These are phyloP conservation scores for Carcharodon carcharias DNA, from an alignment of 2,797 vertebrate genomes.

Conservation along the genomic window DNA sequence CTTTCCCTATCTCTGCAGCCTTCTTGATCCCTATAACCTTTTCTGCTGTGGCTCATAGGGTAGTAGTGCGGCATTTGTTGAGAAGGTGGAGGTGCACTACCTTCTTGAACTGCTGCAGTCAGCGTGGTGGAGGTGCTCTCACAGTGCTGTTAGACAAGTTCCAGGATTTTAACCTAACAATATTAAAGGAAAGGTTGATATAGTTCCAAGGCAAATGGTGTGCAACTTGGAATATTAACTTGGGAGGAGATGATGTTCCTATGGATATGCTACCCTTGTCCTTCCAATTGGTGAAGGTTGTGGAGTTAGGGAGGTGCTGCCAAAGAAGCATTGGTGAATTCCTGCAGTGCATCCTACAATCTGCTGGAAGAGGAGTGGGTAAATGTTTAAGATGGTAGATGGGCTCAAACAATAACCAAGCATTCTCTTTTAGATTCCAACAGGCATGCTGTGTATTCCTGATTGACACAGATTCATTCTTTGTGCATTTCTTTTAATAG, in stretches of 20 bases:
- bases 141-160: background rate
- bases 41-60: background rate
- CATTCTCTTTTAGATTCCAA: background rate
- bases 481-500: background rate
- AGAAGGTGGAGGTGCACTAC: too few relatives aligned
- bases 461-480: background rate
- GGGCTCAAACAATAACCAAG: background rate
- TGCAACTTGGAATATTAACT: background rate
- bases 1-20: background rate
- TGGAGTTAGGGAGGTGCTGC: background rate
- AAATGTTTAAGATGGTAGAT: background rate
- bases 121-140: too few relatives aligned
- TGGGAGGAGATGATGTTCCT: background rate
- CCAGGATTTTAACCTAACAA: background rate
- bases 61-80: background rate
- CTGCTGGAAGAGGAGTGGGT: background rate
- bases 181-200: background rate
- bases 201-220: background rate
- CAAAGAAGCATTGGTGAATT: background rate
- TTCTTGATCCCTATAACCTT: too few relatives aligned
- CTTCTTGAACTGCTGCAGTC: too few relatives aligned
- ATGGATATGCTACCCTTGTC: background rate
- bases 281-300: background rate
- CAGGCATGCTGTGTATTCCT: background rate
- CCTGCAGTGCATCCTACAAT: background rate